A percentile compares a stretch with the other conserved stretches of the same genome.
These are phyloP conservation scores for Urocynchramus pylzowi DNA, from an alignment of 2,113 vertebrate species.

Conservation along the genomic window DNA sequence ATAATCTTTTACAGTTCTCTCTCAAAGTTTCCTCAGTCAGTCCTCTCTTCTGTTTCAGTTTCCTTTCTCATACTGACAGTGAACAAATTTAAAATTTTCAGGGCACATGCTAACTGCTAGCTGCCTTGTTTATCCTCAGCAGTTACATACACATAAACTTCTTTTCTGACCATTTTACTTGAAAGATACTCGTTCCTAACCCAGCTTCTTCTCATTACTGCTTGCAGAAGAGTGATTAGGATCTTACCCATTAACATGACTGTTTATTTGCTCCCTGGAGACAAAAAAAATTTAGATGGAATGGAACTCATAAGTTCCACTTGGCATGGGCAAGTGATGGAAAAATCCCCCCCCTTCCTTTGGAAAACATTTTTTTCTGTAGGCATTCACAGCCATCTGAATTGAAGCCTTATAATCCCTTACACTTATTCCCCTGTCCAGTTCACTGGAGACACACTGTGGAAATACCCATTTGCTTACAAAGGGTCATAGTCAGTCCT, in stretches of 20 bases:
- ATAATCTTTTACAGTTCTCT: background rate
- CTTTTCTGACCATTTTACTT: background rate
- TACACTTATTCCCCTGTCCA: background rate
- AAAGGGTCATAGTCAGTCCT: background rate
- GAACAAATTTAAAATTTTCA: background rate
- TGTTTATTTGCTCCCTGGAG: background rate
- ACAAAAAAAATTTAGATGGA: background rate
- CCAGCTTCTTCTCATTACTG: background rate
- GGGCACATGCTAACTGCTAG: background rate
- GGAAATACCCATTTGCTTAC: background rate
- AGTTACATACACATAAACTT: background rate
- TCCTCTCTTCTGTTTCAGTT: background rate
- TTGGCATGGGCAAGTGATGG: background rate
- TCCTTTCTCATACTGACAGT: background rate
- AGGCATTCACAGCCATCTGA: background rate
- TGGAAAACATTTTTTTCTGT: background rate
- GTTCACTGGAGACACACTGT: background rate
- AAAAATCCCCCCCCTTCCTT: background rate
- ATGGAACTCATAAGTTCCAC: background rate
- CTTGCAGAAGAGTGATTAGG: background rate
- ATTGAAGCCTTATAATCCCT: background rate
- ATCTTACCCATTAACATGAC: background rate
- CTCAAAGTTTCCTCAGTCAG: background rate
- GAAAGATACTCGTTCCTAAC: background rate
- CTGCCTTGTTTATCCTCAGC: background rate